Evolutionary conservation across 1,140 invertebrate species (phyloP).

Genomic region (Anagrus nilaparvatae): DNA sequence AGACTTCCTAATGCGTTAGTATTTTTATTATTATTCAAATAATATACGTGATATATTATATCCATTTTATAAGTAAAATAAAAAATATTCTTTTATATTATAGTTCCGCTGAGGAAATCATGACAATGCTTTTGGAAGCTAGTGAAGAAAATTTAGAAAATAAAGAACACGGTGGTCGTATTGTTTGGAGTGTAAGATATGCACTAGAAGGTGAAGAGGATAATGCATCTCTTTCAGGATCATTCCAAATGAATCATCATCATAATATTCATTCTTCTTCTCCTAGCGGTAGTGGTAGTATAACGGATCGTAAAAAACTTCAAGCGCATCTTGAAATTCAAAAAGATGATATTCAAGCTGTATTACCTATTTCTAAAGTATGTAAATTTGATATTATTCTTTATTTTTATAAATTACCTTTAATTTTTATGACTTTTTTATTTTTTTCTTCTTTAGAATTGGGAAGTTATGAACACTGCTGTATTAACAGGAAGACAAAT

Average conservation of each 20-base stretch:
- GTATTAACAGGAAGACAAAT: slow-evolving; percentile 88
- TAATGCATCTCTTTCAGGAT: slow-evolving; percentile 36
- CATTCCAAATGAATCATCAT: slow-evolving; percentile 35
- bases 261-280: slow-evolving; percentile 11
- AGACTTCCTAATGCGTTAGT: slow-evolving; percentile 30
- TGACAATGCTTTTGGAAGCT: slow-evolving; percentile 84
- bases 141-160: slow-evolving; percentile 65
- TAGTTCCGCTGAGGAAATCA: slow-evolving; percentile 68
- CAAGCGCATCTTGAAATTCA: slow-evolving; percentile 78
- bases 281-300: slow-evolving; percentile 27
- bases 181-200: slow-evolving; percentile 72
- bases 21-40: slow-evolving; percentile 13
- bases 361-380: slow-evolving; percentile 92
- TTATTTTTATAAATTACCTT: background rate
- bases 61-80: slow-evolving; percentile 6
- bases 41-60: too few species aligned
- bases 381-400: slow-evolving; percentile 21
- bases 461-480: slow-evolving; percentile 92
- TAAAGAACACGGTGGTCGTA: slow-evolving; percentile 65
- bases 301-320: slow-evolving; percentile 54
- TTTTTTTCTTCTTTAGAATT: slow-evolving; percentile 70
- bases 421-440: background rate
- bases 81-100: slow-evolving; percentile 18
- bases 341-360: slow-evolving; percentile 89
- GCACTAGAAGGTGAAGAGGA: slow-evolving; percentile 51